These are phyloP conservation scores for Liolophura sinensis DNA, from an alignment of 1,140 invertebrate species.

Conservation along the genomic window DNA sequence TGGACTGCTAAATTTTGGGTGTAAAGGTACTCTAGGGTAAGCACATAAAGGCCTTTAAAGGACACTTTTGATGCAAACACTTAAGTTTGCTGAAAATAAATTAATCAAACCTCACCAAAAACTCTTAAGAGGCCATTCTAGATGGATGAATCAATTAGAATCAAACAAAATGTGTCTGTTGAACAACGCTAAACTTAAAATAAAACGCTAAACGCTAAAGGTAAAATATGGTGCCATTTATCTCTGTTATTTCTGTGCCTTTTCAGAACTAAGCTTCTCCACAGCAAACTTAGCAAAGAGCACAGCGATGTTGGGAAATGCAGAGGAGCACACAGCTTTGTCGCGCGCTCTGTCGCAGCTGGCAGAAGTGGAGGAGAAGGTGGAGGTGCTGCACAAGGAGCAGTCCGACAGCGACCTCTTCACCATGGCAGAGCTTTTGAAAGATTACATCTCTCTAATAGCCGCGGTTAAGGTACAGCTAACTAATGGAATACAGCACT, in stretches of 20 bases:
- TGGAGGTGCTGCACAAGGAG: conserved; percentile 84
- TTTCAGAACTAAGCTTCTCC: conserved; percentile 74
- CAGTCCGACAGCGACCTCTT: conserved; percentile 96
- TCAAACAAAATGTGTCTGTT: too few relatives aligned
- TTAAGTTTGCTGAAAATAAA: too few relatives aligned
- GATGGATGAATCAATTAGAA: too few relatives aligned
- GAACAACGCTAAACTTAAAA: not conserved
- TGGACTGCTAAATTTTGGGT: too few relatives aligned
- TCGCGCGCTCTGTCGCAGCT: conserved; percentile 90
- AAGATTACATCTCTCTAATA: conserved; percentile 93
- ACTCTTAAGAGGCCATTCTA: too few relatives aligned
- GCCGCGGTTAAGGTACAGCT: conserved; percentile 80
- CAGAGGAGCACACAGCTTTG: conserved; percentile 92
- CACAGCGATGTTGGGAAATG: conserved; percentile 87
- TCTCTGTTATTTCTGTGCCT: conserved; percentile 1
- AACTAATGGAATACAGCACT: too few relatives aligned
- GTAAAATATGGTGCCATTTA: not conserved
- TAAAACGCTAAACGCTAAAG: not conserved
- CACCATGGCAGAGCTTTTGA: conserved; percentile 88
- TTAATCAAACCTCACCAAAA: too few relatives aligned
- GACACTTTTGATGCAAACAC: too few relatives aligned
- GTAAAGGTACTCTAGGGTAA: too few relatives aligned
- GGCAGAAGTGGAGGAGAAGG: conserved; percentile 88
- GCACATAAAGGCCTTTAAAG: too few relatives aligned
- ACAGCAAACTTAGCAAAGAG: conserved; percentile 85